A percentile compares a stretch with the other conserved stretches of the same genome.
Evolutionary conservation across 2,888 invertebrate genomes (phyloP).

Genomic region (Dasysyrphus tricinctus): DNA sequence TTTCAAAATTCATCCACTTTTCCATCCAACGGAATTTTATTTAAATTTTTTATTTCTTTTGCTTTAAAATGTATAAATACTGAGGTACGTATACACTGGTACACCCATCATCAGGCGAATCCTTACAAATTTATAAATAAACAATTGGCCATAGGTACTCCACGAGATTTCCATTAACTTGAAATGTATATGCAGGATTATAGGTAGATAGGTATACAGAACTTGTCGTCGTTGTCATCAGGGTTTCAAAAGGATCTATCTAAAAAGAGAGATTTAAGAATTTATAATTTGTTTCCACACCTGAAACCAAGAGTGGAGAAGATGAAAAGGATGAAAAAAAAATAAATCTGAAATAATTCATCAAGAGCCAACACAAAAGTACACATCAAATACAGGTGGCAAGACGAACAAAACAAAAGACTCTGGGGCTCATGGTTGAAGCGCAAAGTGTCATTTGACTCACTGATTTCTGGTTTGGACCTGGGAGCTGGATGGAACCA

Average conservation of each 20-base stretch:
- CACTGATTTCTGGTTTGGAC: constrained; percentile 53
- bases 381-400: constrained; percentile 34
- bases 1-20: constrained; percentile 49
- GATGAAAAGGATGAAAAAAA: not conserved
- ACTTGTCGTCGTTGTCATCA: not conserved
- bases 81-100: not conserved
- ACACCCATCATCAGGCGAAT: constrained; percentile 41
- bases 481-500: not conserved
- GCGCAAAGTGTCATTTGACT: constrained; percentile 62
- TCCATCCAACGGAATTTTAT: constrained; percentile 11
- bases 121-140: constrained; percentile 47
- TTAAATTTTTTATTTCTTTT: constrained; percentile 8
- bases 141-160: constrained; percentile 60
- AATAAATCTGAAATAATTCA: constrained; percentile 21
- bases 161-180: constrained; percentile 56
- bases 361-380: constrained; percentile 22
- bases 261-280: constrained; percentile 38
- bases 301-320: constrained; percentile 16
- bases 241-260: constrained; percentile 36
- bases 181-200: constrained; percentile 7
- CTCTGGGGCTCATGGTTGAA: constrained; percentile 23
- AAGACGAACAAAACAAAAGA: constrained; percentile 7
- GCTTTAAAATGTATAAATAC: constrained; percentile 4
- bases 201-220: not conserved
- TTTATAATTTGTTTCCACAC: constrained; percentile 57